Conservation (phyloP, 2,888 invertebrate genomes). For the Rhodophaea formosa region DNA sequence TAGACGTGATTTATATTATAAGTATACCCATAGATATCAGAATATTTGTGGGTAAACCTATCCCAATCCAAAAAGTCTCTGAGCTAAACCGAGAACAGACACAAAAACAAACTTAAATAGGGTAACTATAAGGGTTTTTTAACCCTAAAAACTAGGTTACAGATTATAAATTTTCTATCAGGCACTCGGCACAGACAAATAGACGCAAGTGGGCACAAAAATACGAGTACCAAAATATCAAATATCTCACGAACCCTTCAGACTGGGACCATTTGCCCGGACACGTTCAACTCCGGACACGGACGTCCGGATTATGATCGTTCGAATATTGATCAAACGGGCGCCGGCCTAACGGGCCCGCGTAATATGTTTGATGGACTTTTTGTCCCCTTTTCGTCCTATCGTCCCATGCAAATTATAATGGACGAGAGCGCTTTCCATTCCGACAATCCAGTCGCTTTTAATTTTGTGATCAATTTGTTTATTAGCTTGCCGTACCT, state of each 20-base stretch:
- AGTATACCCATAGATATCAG: too few relatives aligned
- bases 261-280: constrained; percentile 4
- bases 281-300: constrained; percentile 22
- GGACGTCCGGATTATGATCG: constrained; percentile 37
- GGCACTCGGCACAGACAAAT: too few relatives aligned
- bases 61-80: too few relatives aligned
- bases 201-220: too few relatives aligned
- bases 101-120: too few relatives aligned
- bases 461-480: constrained; percentile 12
- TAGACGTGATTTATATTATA: too few relatives aligned
- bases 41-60: too few relatives aligned
- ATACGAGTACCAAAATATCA: background rate
- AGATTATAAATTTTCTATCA: too few relatives aligned
- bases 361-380: constrained; percentile 30
- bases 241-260: background rate
- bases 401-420: constrained; percentile 31
- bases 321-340: constrained; percentile 45
- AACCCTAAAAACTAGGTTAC: too few relatives aligned
- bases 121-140: too few relatives aligned
- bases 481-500: background rate
- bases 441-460: constrained; percentile 19
- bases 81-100: too few relatives aligned
- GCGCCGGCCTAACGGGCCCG: constrained; percentile 30
- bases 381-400: constrained; percentile 28
- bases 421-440: constrained; percentile 23